Percentiles rank a stretch among this genome's conserved stretches.
Evolutionary conservation across 2,113 vertebrate species (phyloP).

Genomic region (Rynchops niger): DNA sequence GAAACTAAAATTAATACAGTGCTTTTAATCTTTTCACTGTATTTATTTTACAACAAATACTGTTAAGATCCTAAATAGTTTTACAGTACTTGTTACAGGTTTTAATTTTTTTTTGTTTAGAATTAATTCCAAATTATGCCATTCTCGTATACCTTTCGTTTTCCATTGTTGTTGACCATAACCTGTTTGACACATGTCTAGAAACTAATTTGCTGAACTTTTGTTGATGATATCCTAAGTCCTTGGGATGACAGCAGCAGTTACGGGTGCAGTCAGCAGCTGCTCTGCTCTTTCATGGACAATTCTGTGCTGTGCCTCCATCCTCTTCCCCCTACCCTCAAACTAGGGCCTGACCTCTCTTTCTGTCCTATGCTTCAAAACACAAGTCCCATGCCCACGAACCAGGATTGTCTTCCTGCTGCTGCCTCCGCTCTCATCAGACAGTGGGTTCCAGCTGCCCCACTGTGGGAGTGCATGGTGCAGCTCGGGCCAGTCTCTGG

Average conservation of each 20-base stretch:
- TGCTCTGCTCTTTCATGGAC: neutral
- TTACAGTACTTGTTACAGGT: neutral
- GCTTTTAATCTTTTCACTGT: neutral
- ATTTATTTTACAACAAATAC: neutral
- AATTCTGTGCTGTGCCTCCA: neutral
- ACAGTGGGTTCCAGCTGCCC: neutral
- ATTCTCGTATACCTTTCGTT: neutral
- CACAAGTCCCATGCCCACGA: fast-evolving
- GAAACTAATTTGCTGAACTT: neutral
- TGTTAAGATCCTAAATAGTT: neutral
- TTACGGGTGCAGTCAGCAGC: neutral
- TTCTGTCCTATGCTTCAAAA: neutral
- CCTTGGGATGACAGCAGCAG: neutral
- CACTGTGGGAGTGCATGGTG: fast-evolving
- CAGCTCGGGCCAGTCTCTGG: neutral
- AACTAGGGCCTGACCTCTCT: neutral
- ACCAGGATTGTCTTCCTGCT: neutral
- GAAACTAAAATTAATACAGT: neutral
- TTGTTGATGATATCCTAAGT: too few relatives aligned
- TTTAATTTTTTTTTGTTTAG: neutral
- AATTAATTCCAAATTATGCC: neutral
- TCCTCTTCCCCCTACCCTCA: neutral
- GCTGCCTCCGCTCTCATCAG: neutral
- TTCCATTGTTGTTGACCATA: neutral
- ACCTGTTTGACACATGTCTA: neutral